Base-by-base conservation (phyloP, 2,113 vertebrate species). In the Paratilapia polleni region DNA sequence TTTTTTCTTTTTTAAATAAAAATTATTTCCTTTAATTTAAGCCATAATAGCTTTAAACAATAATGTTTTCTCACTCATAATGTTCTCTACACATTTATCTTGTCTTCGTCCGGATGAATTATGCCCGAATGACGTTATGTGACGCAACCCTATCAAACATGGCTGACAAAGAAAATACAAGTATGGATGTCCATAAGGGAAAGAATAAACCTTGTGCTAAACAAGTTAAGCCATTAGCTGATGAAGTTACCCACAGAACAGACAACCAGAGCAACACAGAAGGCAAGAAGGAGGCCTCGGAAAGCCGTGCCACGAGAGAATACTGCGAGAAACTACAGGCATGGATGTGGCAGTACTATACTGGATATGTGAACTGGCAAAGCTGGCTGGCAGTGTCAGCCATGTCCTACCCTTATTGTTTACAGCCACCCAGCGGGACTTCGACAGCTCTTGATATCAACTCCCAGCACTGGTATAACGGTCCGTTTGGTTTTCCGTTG, bases 301-400 rank as follows among this genome's bases (percentile, higher is more conserved):
- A 88, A 8, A 89, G 62, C 26, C 68, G 87, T 70, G 94, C 92
- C 66, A 96, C 94, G 1, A 91, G 95, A 56, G 96, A 98, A 61
- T 99, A 99, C 91, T 97, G 98, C 73, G 96, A 95, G 73, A 96
- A 96, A 77, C 95, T 99, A 38, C 97, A 98, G 92, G 96, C 97
- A 68, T 99, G 98, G 98, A 97, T 99, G 80, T 99, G 98, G 97
- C 97, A 99, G 92, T 98, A 97, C 60, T 97, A 98, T 95, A 96
- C 95, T 82, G 97, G 97, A 8, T 97, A 97, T 89, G 93, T 97
- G 24, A 95, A 93, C 94, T 99, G 97, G 97, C 97, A 98, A 85
- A 95, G 95, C 95, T 97, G 97, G 94, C 73, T 94, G 78, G 85
- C 93, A 5, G 89, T 92, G 73, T 91, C 94, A 82, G 83, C 96